phyloP scores from a whole-genome alignment of 2,888 invertebrate genomes.

The Callinectes sapidus region DNA sequence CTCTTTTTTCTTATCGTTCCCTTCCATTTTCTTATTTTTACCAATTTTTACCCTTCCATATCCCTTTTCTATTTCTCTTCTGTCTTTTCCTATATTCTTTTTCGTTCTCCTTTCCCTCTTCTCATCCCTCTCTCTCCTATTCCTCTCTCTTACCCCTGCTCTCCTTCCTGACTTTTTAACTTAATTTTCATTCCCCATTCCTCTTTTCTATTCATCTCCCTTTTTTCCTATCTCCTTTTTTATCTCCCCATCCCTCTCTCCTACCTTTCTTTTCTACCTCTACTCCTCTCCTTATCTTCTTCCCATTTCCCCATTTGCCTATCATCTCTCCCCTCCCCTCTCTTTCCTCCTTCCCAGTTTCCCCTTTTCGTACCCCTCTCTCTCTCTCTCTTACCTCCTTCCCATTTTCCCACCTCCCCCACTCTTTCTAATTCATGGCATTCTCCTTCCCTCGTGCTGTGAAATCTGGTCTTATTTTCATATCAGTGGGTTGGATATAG shows the following conservation, averaged over 20 bases:
- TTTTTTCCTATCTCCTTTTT: neutral
- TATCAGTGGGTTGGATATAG: constrained; percentile 56
- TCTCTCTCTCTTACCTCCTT: neutral
- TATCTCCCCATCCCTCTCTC: neutral
- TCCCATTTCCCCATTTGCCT: neutral
- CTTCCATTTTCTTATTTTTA: neutral
- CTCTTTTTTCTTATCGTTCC: neutral
- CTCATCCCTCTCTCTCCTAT: neutral
- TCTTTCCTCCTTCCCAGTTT: neutral
- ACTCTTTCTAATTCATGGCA: neutral
- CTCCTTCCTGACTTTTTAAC: neutral
- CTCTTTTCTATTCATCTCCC: too few species aligned
- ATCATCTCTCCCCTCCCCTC: neutral
- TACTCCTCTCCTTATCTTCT: neutral
- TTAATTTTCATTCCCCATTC: too few species aligned
- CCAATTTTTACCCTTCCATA: neutral
- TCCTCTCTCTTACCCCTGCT: neutral
- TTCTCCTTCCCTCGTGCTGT: constrained; percentile 9
- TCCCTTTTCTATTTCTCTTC: neutral
- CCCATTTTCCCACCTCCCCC: neutral
- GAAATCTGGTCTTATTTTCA: constrained; percentile 51
- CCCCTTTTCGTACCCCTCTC: neutral
- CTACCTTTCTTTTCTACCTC: neutral
- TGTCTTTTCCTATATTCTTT: neutral
- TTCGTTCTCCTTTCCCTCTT: neutral